Evolutionary conservation across 2,113 vertebrate species (phyloP).

Genomic region (Ceyx melanurus): DNA sequence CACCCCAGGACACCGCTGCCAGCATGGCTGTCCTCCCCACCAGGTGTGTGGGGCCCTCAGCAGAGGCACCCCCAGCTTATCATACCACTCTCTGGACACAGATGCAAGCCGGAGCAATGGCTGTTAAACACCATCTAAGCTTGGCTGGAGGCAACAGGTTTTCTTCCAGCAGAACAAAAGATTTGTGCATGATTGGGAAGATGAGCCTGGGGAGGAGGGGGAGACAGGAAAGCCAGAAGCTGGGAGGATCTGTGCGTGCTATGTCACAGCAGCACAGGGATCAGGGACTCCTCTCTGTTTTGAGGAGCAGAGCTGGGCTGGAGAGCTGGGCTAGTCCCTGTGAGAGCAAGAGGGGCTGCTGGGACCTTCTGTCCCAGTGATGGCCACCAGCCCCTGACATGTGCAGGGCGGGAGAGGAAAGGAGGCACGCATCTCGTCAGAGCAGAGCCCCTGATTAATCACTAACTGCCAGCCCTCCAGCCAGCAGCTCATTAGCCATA

Average conservation of each 20-base stretch:
- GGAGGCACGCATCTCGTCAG: background rate
- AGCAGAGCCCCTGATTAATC: slow-evolving; percentile 21
- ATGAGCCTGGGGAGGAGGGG: fast-evolving
- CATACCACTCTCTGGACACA: fast-evolving
- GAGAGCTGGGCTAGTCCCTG: background rate
- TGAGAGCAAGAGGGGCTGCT: background rate
- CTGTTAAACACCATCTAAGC: background rate
- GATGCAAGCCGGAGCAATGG: fast-evolving
- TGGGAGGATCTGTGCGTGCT: background rate
- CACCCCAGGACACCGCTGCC: background rate
- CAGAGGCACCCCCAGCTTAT: background rate
- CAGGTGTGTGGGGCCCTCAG: too few species aligned
- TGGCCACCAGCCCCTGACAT: background rate
- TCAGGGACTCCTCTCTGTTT: background rate
- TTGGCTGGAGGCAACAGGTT: background rate
- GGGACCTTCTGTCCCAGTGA: background rate
- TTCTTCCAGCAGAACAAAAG: slow-evolving; percentile 2
- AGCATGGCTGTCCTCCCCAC: background rate
- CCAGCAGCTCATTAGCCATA: slow-evolving; percentile 43
- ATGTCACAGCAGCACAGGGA: fast-evolving
- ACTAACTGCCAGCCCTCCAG: background rate
- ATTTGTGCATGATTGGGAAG: background rate
- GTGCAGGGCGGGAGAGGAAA: background rate
- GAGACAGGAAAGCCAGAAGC: background rate
- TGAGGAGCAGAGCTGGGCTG: background rate